A percentile compares a stretch with the other conserved stretches of the same genome.
Conservation (phyloP, 2,113 vertebrate genomes). For the Peromyscus polionotus region DNA sequence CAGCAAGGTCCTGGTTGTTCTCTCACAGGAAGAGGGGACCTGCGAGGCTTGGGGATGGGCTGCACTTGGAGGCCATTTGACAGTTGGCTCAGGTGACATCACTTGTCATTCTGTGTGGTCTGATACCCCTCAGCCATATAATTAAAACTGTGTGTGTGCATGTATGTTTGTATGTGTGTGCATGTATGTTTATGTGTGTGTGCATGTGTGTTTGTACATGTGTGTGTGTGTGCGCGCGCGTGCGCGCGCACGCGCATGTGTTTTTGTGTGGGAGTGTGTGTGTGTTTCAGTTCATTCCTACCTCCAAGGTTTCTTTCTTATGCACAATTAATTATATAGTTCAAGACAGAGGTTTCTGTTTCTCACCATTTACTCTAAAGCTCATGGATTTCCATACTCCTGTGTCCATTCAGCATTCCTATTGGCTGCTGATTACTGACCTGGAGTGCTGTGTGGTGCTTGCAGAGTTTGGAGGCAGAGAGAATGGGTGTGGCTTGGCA, state of each 20-base stretch:
- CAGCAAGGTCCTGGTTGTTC: background rate
- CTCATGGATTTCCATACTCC: background rate
- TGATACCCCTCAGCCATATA: background rate
- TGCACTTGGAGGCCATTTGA: background rate
- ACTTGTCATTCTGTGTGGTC: background rate
- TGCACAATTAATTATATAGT: background rate
- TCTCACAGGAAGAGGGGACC: background rate
- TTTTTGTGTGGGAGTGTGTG: background rate
- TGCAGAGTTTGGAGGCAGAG: background rate
- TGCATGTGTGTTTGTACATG: background rate
- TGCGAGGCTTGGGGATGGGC: background rate
- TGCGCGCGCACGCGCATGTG: background rate
- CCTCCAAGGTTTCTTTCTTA: background rate
- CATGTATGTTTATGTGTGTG: background rate
- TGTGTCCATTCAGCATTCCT: background rate
- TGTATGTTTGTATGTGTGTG: background rate
- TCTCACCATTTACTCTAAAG: background rate
- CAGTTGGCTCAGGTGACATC: background rate
- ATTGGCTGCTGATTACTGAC: background rate
- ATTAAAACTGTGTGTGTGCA: background rate
- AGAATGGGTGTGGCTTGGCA: background rate
- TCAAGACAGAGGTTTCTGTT: background rate
- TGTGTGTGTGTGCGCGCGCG: background rate
- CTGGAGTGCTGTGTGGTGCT: background rate
- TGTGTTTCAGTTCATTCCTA: background rate